These are phyloP conservation scores for Ptychadena robeensis DNA, from an alignment of 2,797 vertebrate species.

Conservation along the genomic window DNA sequence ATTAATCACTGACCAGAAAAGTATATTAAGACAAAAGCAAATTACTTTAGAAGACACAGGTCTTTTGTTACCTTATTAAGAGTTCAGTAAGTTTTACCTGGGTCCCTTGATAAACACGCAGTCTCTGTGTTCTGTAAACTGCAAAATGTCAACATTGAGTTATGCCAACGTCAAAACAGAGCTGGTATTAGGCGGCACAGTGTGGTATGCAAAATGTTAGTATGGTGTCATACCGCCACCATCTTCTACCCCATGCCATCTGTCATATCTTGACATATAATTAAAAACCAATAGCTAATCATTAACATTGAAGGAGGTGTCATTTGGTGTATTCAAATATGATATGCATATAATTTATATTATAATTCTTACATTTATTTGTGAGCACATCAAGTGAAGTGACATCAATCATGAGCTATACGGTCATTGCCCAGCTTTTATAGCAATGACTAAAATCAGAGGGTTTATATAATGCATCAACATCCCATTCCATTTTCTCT, in stretches of 20 bases:
- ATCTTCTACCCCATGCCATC: not conserved
- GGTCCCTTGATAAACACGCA: conserved; percentile 20
- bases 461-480: too few species aligned
- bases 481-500: too few species aligned
- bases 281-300: not conserved
- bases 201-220: not conserved
- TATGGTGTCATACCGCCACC: too few species aligned
- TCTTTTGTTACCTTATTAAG: conserved; percentile 46
- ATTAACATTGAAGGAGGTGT: not conserved
- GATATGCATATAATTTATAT: too few species aligned
- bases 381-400: too few species aligned
- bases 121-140: conserved; percentile 14
- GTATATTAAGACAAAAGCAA: conserved; percentile 52
- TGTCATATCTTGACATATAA: not conserved
- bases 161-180: not conserved
- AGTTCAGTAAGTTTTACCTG: conserved; percentile 23
- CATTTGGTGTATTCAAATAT: not conserved
- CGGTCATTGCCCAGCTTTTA: too few species aligned
- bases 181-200: not conserved
- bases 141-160: not conserved
- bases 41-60: conserved; percentile 30
- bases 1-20: conserved; percentile 58
- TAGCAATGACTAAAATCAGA: too few species aligned
- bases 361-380: too few species aligned
- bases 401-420: too few species aligned